Evolutionary conservation across 2,888 invertebrate species (phyloP).

Genomic region (Caenorhabditis angaria): DNA sequence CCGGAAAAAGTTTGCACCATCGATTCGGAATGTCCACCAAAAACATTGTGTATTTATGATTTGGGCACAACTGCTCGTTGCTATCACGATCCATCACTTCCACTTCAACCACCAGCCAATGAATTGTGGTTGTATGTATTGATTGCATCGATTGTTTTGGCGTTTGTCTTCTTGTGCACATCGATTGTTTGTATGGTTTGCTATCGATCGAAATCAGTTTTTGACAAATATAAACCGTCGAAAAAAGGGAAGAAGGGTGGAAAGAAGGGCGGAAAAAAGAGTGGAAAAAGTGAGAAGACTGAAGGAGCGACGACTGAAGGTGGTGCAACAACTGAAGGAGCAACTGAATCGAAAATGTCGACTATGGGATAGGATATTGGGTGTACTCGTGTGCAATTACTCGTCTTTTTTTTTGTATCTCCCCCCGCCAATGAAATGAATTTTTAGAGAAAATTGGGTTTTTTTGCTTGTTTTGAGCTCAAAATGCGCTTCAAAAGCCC

Average conservation of each 20-base stretch:
- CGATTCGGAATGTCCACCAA: slow-evolving; percentile 17
- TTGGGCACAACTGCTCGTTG: slow-evolving; percentile 10
- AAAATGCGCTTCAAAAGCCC: too few species aligned
- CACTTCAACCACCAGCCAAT: slow-evolving; percentile 11
- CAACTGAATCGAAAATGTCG: neutral
- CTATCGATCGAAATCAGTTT: slow-evolving; percentile 35
- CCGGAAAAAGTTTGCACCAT: neutral
- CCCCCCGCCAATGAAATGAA: too few species aligned
- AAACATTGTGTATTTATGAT: slow-evolving; percentile 22
- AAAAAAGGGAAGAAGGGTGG: neutral
- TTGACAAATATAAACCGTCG: slow-evolving; percentile 17
- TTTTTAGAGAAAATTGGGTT: too few species aligned
- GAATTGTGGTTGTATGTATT: slow-evolving; percentile 20
- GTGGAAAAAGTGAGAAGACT: neutral
- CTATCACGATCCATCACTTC: slow-evolving; percentile 26
- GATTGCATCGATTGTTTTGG: slow-evolving; percentile 17
- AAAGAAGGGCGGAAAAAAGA: neutral
- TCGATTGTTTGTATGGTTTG: slow-evolving; percentile 27
- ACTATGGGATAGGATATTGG: neutral
- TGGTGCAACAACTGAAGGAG: neutral
- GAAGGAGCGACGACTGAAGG: neutral
- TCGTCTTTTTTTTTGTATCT: too few species aligned
- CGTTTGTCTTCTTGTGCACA: slow-evolving; percentile 18
- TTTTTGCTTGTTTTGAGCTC: too few species aligned
- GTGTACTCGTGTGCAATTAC: too few species aligned